Evolutionary conservation across 1,140 invertebrate species (phyloP).

Genomic region (Parapsyche elsis): DNA sequence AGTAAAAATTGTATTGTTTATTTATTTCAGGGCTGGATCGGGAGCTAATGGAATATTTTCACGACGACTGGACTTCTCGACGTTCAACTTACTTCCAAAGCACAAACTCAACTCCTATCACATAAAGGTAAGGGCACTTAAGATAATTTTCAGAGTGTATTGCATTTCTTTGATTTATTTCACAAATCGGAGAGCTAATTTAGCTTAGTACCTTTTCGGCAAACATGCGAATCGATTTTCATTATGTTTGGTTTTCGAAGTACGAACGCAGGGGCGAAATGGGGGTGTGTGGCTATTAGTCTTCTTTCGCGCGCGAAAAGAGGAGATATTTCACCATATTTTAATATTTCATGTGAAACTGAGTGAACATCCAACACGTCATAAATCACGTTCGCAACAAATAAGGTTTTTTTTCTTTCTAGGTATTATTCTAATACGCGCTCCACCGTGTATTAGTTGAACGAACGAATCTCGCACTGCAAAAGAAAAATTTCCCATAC

Average conservation of each 20-base stretch:
- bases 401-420: slow-evolving; percentile 6
- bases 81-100: slow-evolving; percentile 92
- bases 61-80: slow-evolving; percentile 91
- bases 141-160: not conserved
- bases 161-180: not conserved
- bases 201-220: not conserved
- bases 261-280: not conserved
- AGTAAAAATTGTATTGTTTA: slow-evolving; percentile 47
- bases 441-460: not conserved
- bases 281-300: slow-evolving; percentile 1
- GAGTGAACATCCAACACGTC: slow-evolving; percentile 21
- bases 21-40: slow-evolving; percentile 81
- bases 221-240: not conserved
- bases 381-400: slow-evolving; percentile 14
- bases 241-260: not conserved
- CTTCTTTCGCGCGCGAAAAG: slow-evolving; percentile 15
- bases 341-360: slow-evolving; percentile 31
- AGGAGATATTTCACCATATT: slow-evolving; percentile 16
- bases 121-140: slow-evolving; percentile 84
- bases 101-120: slow-evolving; percentile 98
- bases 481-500: not conserved
- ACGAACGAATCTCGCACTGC: not conserved
- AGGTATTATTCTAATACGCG: not conserved
- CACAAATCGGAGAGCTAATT: not conserved
- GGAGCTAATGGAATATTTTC: slow-evolving; percentile 91